These are phyloP conservation scores for Blennius ocellaris DNA, from an alignment of 2,113 vertebrate genomes.

Conservation along the genomic window DNA sequence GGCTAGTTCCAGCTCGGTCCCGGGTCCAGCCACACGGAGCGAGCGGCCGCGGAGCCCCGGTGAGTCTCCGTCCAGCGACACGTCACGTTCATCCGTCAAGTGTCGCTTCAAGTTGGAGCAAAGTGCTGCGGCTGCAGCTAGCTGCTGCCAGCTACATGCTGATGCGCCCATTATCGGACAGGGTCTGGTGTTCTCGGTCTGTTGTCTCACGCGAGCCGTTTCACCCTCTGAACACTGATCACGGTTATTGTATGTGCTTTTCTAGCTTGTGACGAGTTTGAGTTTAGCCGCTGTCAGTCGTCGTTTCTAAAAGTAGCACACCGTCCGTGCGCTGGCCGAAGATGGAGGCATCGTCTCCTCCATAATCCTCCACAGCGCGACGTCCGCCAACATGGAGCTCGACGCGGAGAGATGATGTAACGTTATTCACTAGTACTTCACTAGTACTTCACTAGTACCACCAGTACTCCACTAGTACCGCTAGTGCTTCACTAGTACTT, in stretches of 20 bases:
- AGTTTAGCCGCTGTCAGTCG: too few species aligned
- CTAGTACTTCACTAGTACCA: too few species aligned
- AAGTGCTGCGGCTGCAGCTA: conserved; percentile 6
- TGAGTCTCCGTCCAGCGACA: conserved; percentile 35
- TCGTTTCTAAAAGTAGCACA: too few species aligned
- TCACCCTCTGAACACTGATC: too few species aligned
- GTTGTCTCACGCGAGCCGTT: background rate
- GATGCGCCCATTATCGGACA: conserved; percentile 50
- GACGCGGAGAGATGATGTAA: too few species aligned
- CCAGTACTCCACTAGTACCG: too few species aligned
- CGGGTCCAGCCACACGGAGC: conserved; percentile 1
- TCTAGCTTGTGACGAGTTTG: too few species aligned
- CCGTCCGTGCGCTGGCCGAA: conserved; percentile 30
- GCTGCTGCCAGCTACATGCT: conserved; percentile 29
- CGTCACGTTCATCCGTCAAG: background rate
- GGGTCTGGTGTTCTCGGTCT: background rate
- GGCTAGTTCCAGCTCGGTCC: background rate
- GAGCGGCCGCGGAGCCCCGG: conserved; percentile 11
- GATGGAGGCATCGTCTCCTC: conserved; percentile 40
- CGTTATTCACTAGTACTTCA: too few species aligned
- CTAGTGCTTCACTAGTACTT: too few species aligned
- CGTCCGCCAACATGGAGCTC: too few species aligned
- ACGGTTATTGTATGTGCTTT: too few species aligned
- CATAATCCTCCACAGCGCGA: conserved; percentile 11
- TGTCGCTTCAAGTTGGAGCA: background rate